These are phyloP conservation scores for Nephila pilipes DNA, from an alignment of 1,140 invertebrate species.

Conservation along the genomic window DNA sequence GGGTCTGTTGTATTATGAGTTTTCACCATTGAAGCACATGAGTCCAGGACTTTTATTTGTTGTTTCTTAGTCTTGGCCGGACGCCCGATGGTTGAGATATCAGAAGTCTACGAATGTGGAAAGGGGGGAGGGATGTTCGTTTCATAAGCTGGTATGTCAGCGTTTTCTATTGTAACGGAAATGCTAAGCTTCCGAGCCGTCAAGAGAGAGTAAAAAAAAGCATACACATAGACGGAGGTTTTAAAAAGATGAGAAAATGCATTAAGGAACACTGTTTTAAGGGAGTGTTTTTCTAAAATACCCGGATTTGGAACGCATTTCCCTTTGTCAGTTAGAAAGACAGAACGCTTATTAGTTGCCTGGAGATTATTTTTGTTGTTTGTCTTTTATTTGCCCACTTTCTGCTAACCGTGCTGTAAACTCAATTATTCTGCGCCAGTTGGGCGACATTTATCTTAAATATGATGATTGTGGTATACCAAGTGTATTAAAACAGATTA, in stretches of 20 bases:
- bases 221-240: background rate
- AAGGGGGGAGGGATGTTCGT: background rate
- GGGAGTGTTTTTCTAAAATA: background rate
- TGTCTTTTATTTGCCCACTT: too few species aligned
- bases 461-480: too few species aligned
- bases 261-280: slow-evolving; percentile 41
- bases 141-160: slow-evolving; percentile 61
- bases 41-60: slow-evolving; percentile 10
- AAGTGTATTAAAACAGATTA: too few species aligned
- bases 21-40: background rate
- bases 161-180: slow-evolving; percentile 51
- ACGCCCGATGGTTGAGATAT: slow-evolving; percentile 17
- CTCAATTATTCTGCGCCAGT: too few species aligned
- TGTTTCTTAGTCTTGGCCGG: slow-evolving; percentile 14
- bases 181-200: background rate
- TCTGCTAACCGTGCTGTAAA: too few species aligned
- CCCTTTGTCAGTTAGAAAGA: background rate
- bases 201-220: background rate
- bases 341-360: background rate
- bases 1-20: background rate
- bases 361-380: background rate
- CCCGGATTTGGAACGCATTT: background rate
- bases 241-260: slow-evolving; percentile 28
- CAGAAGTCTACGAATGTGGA: background rate
- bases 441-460: too few species aligned